A percentile compares a stretch with the other conserved stretches of the same genome.
Evolutionary conservation across 1,140 invertebrate genomes (phyloP).

Genomic region (Mamestra configurata): DNA sequence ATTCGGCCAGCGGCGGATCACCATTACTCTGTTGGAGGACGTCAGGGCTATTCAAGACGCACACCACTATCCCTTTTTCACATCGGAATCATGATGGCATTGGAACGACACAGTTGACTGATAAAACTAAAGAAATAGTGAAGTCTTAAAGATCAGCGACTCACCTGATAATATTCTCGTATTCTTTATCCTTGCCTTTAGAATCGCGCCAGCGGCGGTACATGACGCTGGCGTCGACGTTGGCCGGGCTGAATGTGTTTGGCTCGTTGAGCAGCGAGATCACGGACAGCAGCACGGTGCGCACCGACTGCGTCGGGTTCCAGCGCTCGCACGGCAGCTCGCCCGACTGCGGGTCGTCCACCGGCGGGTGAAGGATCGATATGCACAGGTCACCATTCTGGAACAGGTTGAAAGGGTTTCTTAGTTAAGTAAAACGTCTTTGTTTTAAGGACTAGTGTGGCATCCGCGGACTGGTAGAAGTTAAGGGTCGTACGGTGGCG

Average conservation of each 20-base stretch:
- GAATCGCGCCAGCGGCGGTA: conserved; percentile 99
- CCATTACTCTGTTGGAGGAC: too few relatives aligned
- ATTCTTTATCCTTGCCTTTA: conserved; percentile 99
- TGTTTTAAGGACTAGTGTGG: not conserved
- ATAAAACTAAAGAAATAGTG: too few relatives aligned
- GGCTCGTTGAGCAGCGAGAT: conserved; percentile 99
- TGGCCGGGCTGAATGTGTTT: conserved; percentile 99
- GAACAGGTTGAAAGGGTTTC: conserved; percentile 69
- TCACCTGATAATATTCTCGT: conserved; percentile 99
- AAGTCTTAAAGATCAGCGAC: conserved; percentile 14
- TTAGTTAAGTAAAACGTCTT: not conserved
- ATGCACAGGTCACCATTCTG: conserved; percentile 99
- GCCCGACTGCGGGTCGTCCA: conserved; percentile 99
- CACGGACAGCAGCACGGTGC: conserved; percentile 99
- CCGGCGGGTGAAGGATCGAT: conserved; percentile 99
- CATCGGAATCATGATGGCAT: too few relatives aligned
- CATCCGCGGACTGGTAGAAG: too few relatives aligned
- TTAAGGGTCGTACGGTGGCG: too few relatives aligned
- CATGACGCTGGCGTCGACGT: conserved; percentile 99
- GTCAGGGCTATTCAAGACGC: too few relatives aligned
- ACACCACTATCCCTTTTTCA: too few relatives aligned
- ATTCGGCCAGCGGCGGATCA: too few relatives aligned
- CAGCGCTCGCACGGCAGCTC: conserved; percentile 99
- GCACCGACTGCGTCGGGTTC: conserved; percentile 99
- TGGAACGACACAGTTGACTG: too few relatives aligned